A percentile compares a stretch with the other conserved stretches of the same genome.
These are phyloP conservation scores for Caretta caretta DNA, from an alignment of 2,113 vertebrate genomes.

Conservation along the genomic window DNA sequence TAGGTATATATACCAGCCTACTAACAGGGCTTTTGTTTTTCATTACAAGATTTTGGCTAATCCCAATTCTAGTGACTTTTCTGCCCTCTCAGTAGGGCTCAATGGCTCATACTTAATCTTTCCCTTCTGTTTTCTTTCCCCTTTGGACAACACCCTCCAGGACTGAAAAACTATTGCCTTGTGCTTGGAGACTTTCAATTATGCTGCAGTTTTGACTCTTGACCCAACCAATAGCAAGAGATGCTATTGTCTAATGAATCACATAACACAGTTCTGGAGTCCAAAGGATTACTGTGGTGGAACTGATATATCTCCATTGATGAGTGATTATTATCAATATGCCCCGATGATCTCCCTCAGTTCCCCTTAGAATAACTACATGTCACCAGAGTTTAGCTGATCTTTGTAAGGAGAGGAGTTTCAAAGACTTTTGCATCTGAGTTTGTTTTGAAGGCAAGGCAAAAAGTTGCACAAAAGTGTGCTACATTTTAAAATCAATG, in stretches of 20 bases:
- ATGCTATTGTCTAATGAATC: slow-evolving; percentile 55
- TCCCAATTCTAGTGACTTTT: slow-evolving; percentile 50
- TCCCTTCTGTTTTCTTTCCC: slow-evolving; percentile 51
- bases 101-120: slow-evolving; percentile 49
- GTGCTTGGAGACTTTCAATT: slow-evolving; percentile 52
- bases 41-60: slow-evolving; percentile 60
- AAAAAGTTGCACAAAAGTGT: slow-evolving; percentile 8
- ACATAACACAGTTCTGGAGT: slow-evolving; percentile 17
- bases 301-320: slow-evolving; percentile 31
- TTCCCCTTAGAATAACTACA: neutral
- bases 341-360: neutral
- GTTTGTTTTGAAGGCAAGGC: rapidly evolving
- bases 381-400: neutral
- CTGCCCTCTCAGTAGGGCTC: slow-evolving; percentile 38
- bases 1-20: slow-evolving; percentile 34
- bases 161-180: slow-evolving; percentile 54
- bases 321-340: slow-evolving; percentile 39
- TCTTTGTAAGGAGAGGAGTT: neutral
- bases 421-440: neutral
- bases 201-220: slow-evolving; percentile 63
- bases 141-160: slow-evolving; percentile 33
- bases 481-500: neutral
- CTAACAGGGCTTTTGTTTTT: slow-evolving; percentile 53
- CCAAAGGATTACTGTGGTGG: slow-evolving; percentile 31
- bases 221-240: slow-evolving; percentile 47